Evolutionary conservation across 2,113 vertebrate species (phyloP), one percentile per base, ranked within the genome.

Genomic region (Xyrauchen texanus): DNA sequence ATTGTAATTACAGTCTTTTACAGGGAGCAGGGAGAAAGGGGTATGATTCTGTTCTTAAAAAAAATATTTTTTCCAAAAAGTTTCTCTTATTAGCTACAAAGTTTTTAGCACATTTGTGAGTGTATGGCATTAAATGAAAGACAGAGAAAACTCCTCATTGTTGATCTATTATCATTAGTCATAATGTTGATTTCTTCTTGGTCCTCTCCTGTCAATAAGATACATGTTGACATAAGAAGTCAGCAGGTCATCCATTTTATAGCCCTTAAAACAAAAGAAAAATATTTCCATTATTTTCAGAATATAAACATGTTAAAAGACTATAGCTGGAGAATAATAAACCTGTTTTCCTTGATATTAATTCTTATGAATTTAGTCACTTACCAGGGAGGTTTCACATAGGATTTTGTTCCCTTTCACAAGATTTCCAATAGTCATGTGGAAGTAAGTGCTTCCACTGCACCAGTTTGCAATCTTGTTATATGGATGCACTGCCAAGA

Each of bases 171-270:
- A 7, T 45, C 7, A 53, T 90, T 81, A 91, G 79, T 90, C 71
- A 62, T 86, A 72, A 57, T 34, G 85, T 47, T 83, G 75, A 64
- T 83, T 92, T 79, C 90, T 89, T 82, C 90, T 94, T 72, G 86
- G 87, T 0, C 91, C 83, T 58, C 71, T 91, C 71, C 78, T 87
- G 72, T 92, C 84, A 4, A 71, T 91, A 58, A 95, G 79, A 79
- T 97, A 91, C 89, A 94, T 90, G 81, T 74, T 93, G 58, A 97
- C 93, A 0, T 99, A 99, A 0, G 98, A 99, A 8, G 96, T 95
- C 88, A 99, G 84, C 49, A 99, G 92, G 85, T 99, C 98, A 0
- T 99, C 98, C 93, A 99, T 98, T 92, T 99, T 99, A 93, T 99
- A 99, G 76, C 97, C 98, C 97, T 99, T 85, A 51, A 53, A 66